Conservation (phyloP, 2,797 vertebrate genomes). For the Psittacula derbiana region DNA sequence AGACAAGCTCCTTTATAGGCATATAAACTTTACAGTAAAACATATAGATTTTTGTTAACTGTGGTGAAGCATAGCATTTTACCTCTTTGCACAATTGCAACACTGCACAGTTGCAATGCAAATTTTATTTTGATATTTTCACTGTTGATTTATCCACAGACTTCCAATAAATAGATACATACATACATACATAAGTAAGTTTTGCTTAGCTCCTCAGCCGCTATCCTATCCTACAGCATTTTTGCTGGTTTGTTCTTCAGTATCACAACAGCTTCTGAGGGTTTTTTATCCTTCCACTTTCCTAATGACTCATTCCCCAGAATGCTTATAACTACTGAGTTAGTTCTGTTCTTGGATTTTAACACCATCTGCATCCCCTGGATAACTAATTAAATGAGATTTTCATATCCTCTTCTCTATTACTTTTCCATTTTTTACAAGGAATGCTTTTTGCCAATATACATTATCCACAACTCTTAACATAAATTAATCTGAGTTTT, state of each 20-base stretch:
- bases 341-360: neutral
- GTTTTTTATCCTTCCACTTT: neutral
- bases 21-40: neutral
- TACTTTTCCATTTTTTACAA: neutral
- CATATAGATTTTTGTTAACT: neutral
- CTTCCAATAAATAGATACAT: neutral
- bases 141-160: neutral
- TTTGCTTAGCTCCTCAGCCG: neutral
- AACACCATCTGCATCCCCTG: neutral
- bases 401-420: neutral
- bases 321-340: neutral
- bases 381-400: conserved; percentile 57
- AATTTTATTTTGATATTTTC: neutral
- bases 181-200: neutral
- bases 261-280: neutral
- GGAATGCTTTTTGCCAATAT: neutral
- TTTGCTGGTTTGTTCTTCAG: neutral
- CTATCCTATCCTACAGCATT: neutral
- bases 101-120: neutral
- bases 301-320: neutral
- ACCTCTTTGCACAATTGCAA: neutral
- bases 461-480: neutral
- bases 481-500: neutral
- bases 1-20: neutral
- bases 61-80: neutral